Percentiles rank a stretch among this genome's conserved stretches.
phyloP scores from a whole-genome alignment of 2,113 vertebrate species.

The Caloenas nicobarica region DNA sequence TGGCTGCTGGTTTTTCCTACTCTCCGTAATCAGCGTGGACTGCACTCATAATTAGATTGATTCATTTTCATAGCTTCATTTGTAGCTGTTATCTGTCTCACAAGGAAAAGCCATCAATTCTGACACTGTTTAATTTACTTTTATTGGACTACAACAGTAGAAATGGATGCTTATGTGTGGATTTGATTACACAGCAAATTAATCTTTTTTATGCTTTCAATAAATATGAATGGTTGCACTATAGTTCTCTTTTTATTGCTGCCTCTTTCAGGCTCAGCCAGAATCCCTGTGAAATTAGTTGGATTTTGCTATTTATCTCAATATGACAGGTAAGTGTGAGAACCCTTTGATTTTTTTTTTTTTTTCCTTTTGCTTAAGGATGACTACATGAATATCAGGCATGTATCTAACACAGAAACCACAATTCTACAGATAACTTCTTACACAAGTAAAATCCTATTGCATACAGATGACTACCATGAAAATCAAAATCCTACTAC shows the following conservation, averaged over 20 bases:
- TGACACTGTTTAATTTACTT: not conserved
- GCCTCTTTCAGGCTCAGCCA: not conserved
- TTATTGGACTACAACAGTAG: not conserved
- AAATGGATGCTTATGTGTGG: not conserved
- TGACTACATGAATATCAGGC: not conserved
- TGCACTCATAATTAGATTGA: not conserved
- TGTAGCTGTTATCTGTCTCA: not conserved
- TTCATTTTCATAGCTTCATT: not conserved
- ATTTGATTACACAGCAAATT: slow-evolving; percentile 11
- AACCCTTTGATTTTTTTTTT: not conserved
- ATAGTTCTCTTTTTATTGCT: not conserved
- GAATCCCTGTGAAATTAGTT: not conserved
- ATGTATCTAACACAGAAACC: not conserved
- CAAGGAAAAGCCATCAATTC: slow-evolving; percentile 7
- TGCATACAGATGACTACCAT: not conserved
- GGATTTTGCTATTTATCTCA: not conserved
- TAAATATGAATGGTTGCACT: not conserved
- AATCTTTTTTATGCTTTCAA: not conserved
- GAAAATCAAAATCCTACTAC: not conserved
- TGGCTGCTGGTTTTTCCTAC: not conserved
- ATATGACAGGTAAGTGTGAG: not conserved
- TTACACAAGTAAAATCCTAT: not conserved
- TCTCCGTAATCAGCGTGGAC: not conserved
- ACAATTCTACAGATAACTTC: not conserved
- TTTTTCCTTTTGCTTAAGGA: not conserved